phyloP scores from a whole-genome alignment of 2,888 invertebrate species.

The Drosophila kuntzei region DNA sequence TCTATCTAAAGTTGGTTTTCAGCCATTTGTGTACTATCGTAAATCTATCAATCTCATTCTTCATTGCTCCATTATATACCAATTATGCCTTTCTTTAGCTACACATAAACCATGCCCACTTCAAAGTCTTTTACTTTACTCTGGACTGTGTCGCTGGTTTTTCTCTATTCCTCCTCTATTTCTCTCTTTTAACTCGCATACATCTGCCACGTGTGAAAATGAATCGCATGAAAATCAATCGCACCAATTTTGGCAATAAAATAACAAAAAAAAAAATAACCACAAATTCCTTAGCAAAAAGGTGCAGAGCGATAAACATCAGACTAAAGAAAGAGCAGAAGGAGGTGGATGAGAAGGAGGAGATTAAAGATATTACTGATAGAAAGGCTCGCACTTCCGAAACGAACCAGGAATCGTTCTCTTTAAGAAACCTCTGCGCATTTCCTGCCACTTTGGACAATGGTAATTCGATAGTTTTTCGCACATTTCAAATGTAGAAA shows the following conservation, averaged over 20 bases:
- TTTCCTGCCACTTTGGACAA: conserved; percentile 65
- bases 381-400: conserved; percentile 64
- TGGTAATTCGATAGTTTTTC: conserved; percentile 76
- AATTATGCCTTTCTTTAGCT: background rate
- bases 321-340: background rate
- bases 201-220: conserved; percentile 53
- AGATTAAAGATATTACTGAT: conserved; percentile 56
- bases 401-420: conserved; percentile 2
- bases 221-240: conserved; percentile 62
- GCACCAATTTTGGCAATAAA: conserved; percentile 62
- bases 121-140: background rate
- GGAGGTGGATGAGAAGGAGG: background rate
- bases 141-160: background rate
- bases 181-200: conserved; percentile 1
- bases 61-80: background rate
- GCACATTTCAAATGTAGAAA: conserved; percentile 56
- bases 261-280: conserved; percentile 21
- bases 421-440: conserved; percentile 45
- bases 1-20: background rate
- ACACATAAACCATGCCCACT: background rate
- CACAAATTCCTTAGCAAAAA: conserved; percentile 27
- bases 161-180: background rate
- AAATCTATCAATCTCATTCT: background rate
- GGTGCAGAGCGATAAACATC: conserved; percentile 41
- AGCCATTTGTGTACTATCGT: background rate